Evolutionary conservation across 2,113 vertebrate genomes (phyloP), one percentile per base, ranked within the genome.

Genomic region (Cryptoleucopteryx plumbea): DNA sequence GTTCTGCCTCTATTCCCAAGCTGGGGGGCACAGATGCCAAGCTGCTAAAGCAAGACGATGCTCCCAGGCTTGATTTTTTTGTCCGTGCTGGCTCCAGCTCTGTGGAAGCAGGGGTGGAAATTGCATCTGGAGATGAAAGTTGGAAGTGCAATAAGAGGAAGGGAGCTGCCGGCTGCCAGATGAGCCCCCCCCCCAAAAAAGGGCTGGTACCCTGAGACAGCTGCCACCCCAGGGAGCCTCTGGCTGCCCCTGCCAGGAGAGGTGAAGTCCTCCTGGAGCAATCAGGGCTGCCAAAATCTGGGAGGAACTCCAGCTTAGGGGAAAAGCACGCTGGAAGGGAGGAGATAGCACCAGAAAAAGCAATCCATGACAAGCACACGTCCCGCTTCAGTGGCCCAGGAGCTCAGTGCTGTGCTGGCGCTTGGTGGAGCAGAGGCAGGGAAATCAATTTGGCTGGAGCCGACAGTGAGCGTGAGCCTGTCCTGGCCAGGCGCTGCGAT

Each of bases 371-470:
- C 4, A n/a, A 80, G 50, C 32, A 16, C 11, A 6, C 18, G 55
- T 75, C 65, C 63, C 2, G 0, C 59, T 74, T 70, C 47, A n/a
- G 10, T n/a, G 72, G 68, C 47, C 32, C 75, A 19, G 45, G 36
- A 92, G n/a, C 73, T 53, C 40, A 22, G 40, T 5, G 11, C 38
- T 72, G 42, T 70, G 67, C 18, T 0, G 2, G 38, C 22, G 8
- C 68, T 86, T 31, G 32, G 34, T 2, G 9, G 50, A 90, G 79
- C 6, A 13, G 43, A 90, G 67, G 63, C 75, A 86, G 86, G 68
- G 73, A 95, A 84, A 68, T 70, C 59, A 70, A 11, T 95, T 81
- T 86, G 59, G 42, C 59, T 66, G 65, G 75, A 90, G 27, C 59
- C 3, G 1, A 53, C 45, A 61, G 40, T 4, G 42, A 50, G 29